Conservation (phyloP, 2,113 vertebrate species). For the Protobothrops flavoviridis region DNA sequence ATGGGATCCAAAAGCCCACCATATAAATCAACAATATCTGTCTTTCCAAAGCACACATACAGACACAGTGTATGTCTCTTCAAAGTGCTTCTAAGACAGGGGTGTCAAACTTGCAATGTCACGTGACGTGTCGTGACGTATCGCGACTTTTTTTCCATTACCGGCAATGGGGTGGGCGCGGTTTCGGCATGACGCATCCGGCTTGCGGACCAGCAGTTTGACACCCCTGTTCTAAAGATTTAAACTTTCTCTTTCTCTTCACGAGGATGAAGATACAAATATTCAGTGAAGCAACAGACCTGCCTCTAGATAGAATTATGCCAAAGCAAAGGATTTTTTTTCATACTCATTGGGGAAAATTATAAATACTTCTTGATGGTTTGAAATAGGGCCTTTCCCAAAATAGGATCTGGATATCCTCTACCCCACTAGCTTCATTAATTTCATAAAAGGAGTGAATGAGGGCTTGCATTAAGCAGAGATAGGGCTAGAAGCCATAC, state of each 20-base stretch:
- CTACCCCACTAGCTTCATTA: neutral
- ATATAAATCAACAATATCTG: neutral
- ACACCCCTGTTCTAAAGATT: neutral
- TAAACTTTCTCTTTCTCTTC: neutral
- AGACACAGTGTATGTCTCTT: neutral
- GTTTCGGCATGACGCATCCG: too few species aligned
- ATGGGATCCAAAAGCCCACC: neutral
- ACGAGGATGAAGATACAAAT: neutral
- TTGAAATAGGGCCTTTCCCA: neutral
- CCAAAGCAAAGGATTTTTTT: neutral
- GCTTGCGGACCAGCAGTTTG: too few species aligned
- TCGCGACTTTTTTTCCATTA: too few species aligned
- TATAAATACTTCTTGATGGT: neutral
- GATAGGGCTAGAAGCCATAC: neutral
- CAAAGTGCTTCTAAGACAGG: neutral
- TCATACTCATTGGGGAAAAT: neutral
- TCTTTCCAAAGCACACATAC: neutral
- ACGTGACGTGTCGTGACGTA: too few species aligned
- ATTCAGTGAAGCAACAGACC: neutral
- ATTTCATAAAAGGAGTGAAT: neutral
- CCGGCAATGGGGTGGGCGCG: too few species aligned
- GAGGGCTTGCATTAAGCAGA: neutral
- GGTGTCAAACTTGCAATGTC: too few species aligned
- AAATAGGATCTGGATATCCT: neutral
- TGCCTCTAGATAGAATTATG: neutral